Evolutionary conservation across 1,140 invertebrate genomes (phyloP), one percentile per base, ranked within the genome.

Genomic region (Anastrepha ludens): DNA sequence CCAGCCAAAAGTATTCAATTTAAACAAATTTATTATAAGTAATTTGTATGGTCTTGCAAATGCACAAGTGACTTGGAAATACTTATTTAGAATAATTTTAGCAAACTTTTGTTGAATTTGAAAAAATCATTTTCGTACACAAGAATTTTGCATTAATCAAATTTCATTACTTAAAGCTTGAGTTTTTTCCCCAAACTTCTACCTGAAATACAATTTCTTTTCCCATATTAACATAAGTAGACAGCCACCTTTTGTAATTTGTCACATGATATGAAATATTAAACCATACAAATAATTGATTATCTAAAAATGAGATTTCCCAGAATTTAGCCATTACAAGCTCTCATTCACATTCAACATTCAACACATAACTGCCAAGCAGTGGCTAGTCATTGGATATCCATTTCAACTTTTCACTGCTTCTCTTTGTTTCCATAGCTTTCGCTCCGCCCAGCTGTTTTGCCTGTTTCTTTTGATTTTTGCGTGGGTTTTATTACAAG

Each of bases 211-310:
- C 60, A 5, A 62, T 15, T 62, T 17, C 60, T 1, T 62, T 62
- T 62, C 9, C 13, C 13, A 17, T 62, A 15, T n/a, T 62, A 13
- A 6, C 15, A 62, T 62, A 62, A 62, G 50, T 11, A 6, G 11
- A 55, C 2, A 3, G 2, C 29, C 29, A 29, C 55, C 9, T 41
- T 74, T 74, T 11, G 13, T 17, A 74, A 74, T 74, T 44, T 7
- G 41, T 15, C 67, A 74, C 67, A 81, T 55, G 47, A n/a, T 55
- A 81, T 55, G 74, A 81, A 81, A 81, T 81, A 44, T 20, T 20
- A 81, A 47, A 41, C 74, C 74, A 55, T 47, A 55, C 55, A 81
- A 81, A 81, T 81, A 81, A 81, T 81, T 55, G 74, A 81, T 81
- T 81, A 81, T 81, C 44, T 6, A 81, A 81, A 81, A 55, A 81